Base-by-base conservation (phyloP, 1,140 invertebrate species). In the Stegodyphus mimosarum region DNA sequence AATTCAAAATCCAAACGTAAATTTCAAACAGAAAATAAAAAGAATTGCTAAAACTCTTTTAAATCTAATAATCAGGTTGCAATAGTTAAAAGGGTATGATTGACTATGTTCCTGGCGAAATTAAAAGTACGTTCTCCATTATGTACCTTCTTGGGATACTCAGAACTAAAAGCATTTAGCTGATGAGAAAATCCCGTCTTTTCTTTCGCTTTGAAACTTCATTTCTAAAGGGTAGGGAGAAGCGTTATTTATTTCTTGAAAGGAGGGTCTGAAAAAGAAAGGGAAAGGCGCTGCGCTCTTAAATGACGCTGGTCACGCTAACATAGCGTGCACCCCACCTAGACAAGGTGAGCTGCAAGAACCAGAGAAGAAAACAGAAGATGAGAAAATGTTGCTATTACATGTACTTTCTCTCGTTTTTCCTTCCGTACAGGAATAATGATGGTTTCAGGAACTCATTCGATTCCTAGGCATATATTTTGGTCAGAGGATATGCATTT, bases 221-320 rank as follows among this genome's bases (percentile, higher is more conserved):
- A 15, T 33, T 33, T 33, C 33, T 9, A 60, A 15, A 11, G 55
- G 55, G 55, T 60, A 60, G 5, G 15, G 1, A 60, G 15, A n/a
- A 49, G 63, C 74, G 74, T 77, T 77, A 77, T 77, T 77, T 77
- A 77, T 77, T 77, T 77, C 33, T 18, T 48, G 15, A 49, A 77
- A 77, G 55, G 74, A 66, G 49, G 74, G 48, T 66, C 53, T 64
- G 60, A 66, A 77, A 77, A 77, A 48, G 33, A 33, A 33, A 33
- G 33, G 33, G 74, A 10, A 7, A 10, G 9, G 48, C 33, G 64
- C 33, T n/a, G 6, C 4, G 9, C 55, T 48, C 48, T 15, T 60
- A 77, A 77, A 77, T 17, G 74, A 77, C 64, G 55, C 63, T 49
- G n/a, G 74, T 77, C 74, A 77, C 74, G 74, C 74, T 17, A 77